A percentile compares a stretch with the other conserved stretches of the same genome.
These are phyloP conservation scores for Brachypodius melanocephalos DNA, from an alignment of 2,113 vertebrate genomes.

Conservation along the genomic window DNA sequence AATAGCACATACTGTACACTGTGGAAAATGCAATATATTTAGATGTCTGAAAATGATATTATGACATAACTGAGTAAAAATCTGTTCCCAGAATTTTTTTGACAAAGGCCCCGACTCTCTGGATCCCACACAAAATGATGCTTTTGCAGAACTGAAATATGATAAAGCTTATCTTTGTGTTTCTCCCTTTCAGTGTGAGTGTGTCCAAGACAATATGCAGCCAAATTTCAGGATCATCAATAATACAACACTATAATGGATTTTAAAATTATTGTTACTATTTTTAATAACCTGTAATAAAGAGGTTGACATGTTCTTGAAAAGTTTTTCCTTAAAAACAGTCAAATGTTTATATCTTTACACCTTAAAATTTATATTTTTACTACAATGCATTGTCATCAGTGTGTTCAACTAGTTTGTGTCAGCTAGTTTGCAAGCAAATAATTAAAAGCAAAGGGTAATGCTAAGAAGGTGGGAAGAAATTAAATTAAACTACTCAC, in stretches of 20 bases:
- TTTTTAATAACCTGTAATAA: not conserved
- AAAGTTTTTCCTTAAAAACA: not conserved
- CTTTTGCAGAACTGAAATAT: not conserved
- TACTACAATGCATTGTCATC: not conserved
- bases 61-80: not conserved
- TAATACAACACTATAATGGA: not conserved
- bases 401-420: not conserved
- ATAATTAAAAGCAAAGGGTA: constrained; percentile 21
- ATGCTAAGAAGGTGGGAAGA: constrained; percentile 4
- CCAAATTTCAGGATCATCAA: not conserved
- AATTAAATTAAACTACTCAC: constrained; percentile 1
- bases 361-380: not conserved
- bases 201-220: not conserved
- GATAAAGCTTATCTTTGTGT: not conserved
- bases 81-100: not conserved
- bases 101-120: not conserved
- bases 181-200: not conserved
- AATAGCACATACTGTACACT: not conserved
- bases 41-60: not conserved
- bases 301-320: not conserved
- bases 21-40: not conserved
- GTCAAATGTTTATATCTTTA: not conserved
- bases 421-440: constrained; percentile 12
- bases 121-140: not conserved
- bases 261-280: not conserved